A percentile compares a stretch with the other conserved stretches of the same genome.
Conservation (phyloP, 2,888 invertebrate species). For the Tenodera sinensis region DNA sequence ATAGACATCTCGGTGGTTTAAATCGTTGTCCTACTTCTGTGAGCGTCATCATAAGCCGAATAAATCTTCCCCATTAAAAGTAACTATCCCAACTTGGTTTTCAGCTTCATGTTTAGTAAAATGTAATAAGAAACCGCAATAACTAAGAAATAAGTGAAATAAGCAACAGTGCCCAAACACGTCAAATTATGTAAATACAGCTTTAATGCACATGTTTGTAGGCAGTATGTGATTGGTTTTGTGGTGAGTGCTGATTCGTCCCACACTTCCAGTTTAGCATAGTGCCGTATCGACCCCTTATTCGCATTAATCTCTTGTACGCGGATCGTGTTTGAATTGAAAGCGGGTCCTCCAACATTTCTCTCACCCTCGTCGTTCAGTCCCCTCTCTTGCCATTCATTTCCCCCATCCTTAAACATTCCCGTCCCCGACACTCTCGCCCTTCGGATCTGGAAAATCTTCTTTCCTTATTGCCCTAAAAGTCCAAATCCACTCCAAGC, state of each 20-base stretch:
- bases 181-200: no score
- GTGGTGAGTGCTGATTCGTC: background rate
- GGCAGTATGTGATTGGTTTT: background rate
- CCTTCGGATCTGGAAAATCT: background rate
- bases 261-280: background rate
- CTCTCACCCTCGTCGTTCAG: slow-evolving; percentile 14
- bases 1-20: no score
- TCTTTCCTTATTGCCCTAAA: slow-evolving; percentile 17
- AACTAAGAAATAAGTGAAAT: no score
- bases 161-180: no score
- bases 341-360: slow-evolving; percentile 13
- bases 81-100: no score
- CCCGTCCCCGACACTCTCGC: slow-evolving; percentile 8
- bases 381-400: background rate
- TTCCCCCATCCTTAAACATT: background rate
- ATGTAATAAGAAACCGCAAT: no score
- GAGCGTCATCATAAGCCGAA: no score
- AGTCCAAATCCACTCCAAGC: slow-evolving; percentile 25
- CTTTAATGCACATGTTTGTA: background rate
- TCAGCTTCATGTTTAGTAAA: no score
- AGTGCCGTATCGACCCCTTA: background rate
- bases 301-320: slow-evolving; percentile 22
- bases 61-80: no score
- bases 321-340: slow-evolving; percentile 19
- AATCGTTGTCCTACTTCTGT: no score